Evolutionary conservation across 2,797 vertebrate genomes (phyloP).

Genomic region (Ptychobarbus kaznakovi): DNA sequence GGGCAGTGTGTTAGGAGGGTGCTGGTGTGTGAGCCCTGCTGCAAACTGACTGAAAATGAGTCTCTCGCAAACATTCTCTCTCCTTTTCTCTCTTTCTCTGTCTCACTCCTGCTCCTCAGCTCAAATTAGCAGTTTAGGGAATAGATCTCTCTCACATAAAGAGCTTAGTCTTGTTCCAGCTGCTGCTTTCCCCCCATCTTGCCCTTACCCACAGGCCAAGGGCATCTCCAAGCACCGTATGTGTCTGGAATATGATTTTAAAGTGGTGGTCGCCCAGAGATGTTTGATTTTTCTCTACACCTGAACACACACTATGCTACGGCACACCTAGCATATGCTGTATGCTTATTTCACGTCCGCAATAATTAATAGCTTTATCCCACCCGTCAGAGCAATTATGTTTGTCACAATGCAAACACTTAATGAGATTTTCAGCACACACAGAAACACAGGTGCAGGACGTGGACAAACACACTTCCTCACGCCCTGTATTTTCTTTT

Average conservation of each 20-base stretch:
- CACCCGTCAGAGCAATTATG: conserved; percentile 74
- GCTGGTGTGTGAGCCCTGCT: conserved; percentile 49
- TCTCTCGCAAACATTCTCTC: conserved; percentile 58
- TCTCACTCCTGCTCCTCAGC: conserved; percentile 46
- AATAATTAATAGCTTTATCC: conserved; percentile 73
- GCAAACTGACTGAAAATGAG: conserved; percentile 2
- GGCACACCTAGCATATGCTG: conserved; percentile 30
- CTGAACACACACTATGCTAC: conserved; percentile 63
- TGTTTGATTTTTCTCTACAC: conserved; percentile 45
- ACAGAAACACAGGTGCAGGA: conserved; percentile 46
- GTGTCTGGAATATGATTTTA: conserved; percentile 44
- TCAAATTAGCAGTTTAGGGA: conserved; percentile 80
- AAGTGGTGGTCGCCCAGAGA: conserved; percentile 18
- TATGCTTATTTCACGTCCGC: conserved; percentile 58
- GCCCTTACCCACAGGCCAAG: conserved; percentile 50
- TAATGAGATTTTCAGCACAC: conserved; percentile 48
- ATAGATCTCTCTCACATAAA: conserved; percentile 74
- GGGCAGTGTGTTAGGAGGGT: conserved; percentile 77
- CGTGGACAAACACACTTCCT: conserved; percentile 49
- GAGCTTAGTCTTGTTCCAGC: conserved; percentile 60
- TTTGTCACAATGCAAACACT: conserved; percentile 69
- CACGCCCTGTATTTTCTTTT: conserved; percentile 15
- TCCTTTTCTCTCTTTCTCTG: conserved; percentile 69
- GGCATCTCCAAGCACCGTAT: conserved; percentile 47
- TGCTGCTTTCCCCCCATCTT: conserved; percentile 72